Conservation (phyloP, 2,797 vertebrate genomes). For the Chiroxiphia lanceolata region DNA sequence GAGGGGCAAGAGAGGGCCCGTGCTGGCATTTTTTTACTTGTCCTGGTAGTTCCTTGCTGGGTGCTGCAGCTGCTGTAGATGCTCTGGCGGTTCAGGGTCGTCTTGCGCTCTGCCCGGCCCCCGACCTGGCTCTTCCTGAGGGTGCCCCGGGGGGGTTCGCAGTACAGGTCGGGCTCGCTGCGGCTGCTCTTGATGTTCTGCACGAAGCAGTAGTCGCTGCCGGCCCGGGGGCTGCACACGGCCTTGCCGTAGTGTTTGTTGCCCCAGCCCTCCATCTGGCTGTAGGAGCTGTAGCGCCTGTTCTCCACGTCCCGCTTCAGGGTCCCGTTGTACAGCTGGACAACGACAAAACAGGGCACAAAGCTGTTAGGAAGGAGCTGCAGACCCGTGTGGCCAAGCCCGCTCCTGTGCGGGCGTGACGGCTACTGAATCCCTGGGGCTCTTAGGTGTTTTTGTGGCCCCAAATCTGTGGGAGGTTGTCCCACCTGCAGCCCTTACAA, state of each 20-base stretch:
- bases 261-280: slow-evolving; percentile 81
- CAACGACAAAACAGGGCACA: background rate
- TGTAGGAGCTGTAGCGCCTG: slow-evolving; percentile 81
- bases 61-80: slow-evolving; percentile 78
- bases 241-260: slow-evolving; percentile 62
- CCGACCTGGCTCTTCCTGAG: slow-evolving; percentile 69
- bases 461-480: fast-evolving
- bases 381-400: fast-evolving
- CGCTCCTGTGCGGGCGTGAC: fast-evolving
- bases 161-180: slow-evolving; percentile 80
- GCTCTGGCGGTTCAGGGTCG: slow-evolving; percentile 75
- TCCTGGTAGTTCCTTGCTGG: slow-evolving; percentile 69
- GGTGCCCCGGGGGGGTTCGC: slow-evolving; percentile 69
- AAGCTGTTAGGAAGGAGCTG: background rate
- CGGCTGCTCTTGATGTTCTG: slow-evolving; percentile 81
- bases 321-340: slow-evolving; percentile 79
- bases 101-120: slow-evolving; percentile 62
- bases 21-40: slow-evolving; percentile 62
- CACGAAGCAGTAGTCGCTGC: slow-evolving; percentile 78
- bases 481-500: background rate
- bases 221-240: slow-evolving; percentile 49
- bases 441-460: fast-evolving
- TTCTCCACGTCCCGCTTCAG: slow-evolving; percentile 76
- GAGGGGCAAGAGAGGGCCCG: slow-evolving; percentile 74
- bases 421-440: fast-evolving